Conservation (phyloP, 2,888 invertebrate species). For the Tachystola acroxantha region DNA sequence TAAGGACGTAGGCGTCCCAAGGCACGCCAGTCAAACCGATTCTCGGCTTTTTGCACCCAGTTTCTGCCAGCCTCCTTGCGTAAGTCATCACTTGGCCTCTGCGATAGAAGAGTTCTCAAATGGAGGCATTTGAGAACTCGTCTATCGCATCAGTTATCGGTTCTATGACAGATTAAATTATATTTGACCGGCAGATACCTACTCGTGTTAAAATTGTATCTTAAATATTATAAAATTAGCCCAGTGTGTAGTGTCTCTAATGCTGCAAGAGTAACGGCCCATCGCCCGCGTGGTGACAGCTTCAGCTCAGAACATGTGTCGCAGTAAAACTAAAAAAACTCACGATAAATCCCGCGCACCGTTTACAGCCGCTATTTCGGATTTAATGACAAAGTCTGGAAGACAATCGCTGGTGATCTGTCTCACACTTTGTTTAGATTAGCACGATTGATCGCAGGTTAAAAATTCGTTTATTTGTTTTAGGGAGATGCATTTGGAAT, state of each 20-base stretch:
- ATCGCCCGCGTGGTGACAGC: conserved; percentile 47
- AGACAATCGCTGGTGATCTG: conserved; percentile 29
- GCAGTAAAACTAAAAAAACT: conserved; percentile 44
- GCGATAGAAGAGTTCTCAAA: too few relatives aligned
- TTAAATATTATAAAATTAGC: too few relatives aligned
- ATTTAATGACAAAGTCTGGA: conserved; percentile 54
- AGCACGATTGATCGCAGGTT: conserved; percentile 9
- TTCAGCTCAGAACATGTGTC: conserved; percentile 51
- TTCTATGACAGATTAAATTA: too few relatives aligned
- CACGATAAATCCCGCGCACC: conserved; percentile 30
- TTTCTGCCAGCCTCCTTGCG: too few relatives aligned
- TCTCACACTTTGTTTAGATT: conserved; percentile 12
- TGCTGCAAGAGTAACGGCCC: conserved; percentile 18
- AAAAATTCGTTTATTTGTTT: conserved; percentile 18
- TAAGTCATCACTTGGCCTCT: too few relatives aligned
- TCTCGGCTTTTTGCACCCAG: too few relatives aligned
- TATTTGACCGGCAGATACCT: too few relatives aligned
- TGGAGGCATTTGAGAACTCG: too few relatives aligned
- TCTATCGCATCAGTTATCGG: too few relatives aligned
- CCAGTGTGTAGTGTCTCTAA: conserved; percentile 13
- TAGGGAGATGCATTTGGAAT: conserved; percentile 13
- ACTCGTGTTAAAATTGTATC: too few relatives aligned
- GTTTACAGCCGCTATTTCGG: conserved; percentile 56
- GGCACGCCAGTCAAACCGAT: too few relatives aligned
- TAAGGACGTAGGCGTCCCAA: too few relatives aligned